phyloP scores from a whole-genome alignment of 2,797 vertebrate species.

The Girardinus metallicus region DNA sequence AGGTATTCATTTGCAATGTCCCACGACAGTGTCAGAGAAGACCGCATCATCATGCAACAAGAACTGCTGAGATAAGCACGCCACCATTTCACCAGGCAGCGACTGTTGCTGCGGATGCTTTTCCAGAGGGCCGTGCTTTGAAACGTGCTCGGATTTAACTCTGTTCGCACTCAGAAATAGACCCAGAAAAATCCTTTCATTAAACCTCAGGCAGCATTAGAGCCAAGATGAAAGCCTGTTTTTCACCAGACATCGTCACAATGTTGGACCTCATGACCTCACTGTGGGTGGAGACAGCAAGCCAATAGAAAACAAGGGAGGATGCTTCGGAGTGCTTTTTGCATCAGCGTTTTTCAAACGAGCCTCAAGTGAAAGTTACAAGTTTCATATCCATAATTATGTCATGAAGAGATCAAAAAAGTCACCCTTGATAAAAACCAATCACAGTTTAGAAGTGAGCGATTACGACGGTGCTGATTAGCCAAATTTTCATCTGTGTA shows the following conservation, averaged over 20 bases:
- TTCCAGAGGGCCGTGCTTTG: constrained; percentile 41
- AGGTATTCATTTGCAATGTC: constrained; percentile 74
- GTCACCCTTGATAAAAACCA: constrained; percentile 63
- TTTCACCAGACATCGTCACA: constrained; percentile 68
- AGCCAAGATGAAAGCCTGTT: constrained; percentile 66
- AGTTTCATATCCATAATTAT: constrained; percentile 70
- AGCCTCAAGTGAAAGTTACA: constrained; percentile 68
- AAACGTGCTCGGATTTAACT: constrained; percentile 45
- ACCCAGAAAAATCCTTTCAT: constrained; percentile 50
- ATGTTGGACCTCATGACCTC: constrained; percentile 69
- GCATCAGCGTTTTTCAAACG: constrained; percentile 69
- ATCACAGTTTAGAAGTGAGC: constrained; percentile 65
- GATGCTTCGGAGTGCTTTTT: constrained; percentile 57
- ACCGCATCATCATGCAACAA: constrained; percentile 63
- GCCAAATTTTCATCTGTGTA: constrained; percentile 59
- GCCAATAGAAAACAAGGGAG: constrained; percentile 67
- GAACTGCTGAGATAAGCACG: constrained; percentile 55
- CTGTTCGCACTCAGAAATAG: constrained; percentile 57
- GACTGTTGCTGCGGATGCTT: constrained; percentile 38
- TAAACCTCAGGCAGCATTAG: constrained; percentile 57
- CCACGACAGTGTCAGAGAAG: constrained; percentile 64
- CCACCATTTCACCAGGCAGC: constrained; percentile 56
- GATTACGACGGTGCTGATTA: constrained; percentile 60
- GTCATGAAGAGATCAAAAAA: constrained; percentile 76
- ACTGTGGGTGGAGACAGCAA: constrained; percentile 72